Base-by-base conservation (phyloP, 1,140 invertebrate species). In the Drosophila grimshawi region DNA sequence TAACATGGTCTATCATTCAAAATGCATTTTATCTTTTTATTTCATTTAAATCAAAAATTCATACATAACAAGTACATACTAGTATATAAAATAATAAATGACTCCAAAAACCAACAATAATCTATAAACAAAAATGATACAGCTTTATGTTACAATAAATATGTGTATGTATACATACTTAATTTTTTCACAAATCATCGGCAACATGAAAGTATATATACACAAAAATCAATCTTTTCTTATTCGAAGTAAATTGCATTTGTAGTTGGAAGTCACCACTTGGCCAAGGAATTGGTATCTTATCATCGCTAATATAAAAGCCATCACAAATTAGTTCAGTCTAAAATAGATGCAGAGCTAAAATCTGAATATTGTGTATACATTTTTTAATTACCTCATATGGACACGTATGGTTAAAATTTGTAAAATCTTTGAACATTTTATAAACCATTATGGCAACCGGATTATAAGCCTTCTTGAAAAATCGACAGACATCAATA, bases 341-440 rank as follows among this genome's bases (percentile, higher is more conserved):
- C 19, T 19, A 19, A 19, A 19, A 19, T 19, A 19, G 19, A 19
- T 19, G 19, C 19, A 19, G 19, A 19, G 19, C 19, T 19, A 19
- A 19, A 19, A 19, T n/a, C 10, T n/a, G 6, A 1, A n/a, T n/a
- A 41, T n/a, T 41, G 6, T 41, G 10, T 41, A 10, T n/a, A 10
- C 3, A 10, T n/a, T n/a, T 41, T 10, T 3, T n/a, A 4, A 41
- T 60, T 33, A 68, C 65, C 4, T 7, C 19, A 45, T 68, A 68
- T 0, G 65, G 65, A 19, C 66, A 69, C 1, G 66, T 1, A 37
- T 69, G 66, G 32, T 69, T 69, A 1, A 69, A 41, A 27, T 70
- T 63, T 0, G 59, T 10, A 41, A 48, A 70, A 0, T 56, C 43
- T 5, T 55, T 56, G 5, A 48, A 48, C 1, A 39, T 10, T 0